Evolutionary conservation across 2,113 vertebrate genomes (phyloP).

Genomic region (Taxidea taxus): DNA sequence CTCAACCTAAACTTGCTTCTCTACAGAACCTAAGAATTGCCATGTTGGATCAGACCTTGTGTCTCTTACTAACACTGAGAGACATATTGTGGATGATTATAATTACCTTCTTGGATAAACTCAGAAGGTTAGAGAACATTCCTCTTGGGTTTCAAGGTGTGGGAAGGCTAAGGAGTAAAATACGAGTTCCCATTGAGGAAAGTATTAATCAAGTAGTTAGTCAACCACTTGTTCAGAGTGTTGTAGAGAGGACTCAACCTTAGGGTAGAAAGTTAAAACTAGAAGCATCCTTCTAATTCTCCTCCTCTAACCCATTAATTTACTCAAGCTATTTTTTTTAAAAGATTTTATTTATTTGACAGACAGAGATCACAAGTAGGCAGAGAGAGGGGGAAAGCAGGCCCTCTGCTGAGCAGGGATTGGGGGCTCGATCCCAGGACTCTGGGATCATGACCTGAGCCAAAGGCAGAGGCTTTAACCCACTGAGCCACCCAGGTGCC

Average conservation of each 20-base stretch:
- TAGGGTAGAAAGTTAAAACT: conserved; percentile 13
- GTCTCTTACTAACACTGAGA: conserved; percentile 31
- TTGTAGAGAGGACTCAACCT: not conserved
- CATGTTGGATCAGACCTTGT: conserved; percentile 21
- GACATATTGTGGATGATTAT: conserved; percentile 36
- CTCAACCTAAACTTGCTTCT: conserved; percentile 9
- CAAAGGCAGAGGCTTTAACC: no score
- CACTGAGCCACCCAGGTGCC: no score
- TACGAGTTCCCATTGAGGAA: conserved; percentile 24
- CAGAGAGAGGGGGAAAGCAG: no score
- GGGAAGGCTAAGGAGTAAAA: conserved; percentile 33
- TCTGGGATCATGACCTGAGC: no score
- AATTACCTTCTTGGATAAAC: conserved; percentile 45
- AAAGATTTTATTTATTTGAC: no score
- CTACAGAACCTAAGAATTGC: conserved; percentile 17
- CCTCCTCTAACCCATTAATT: conserved; percentile 11
- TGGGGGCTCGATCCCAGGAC: no score
- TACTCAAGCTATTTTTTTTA: not conserved
- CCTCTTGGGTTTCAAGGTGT: not conserved
- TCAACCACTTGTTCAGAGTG: conserved; percentile 1
- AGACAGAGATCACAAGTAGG: no score
- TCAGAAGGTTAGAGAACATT: conserved; percentile 45
- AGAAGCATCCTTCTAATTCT: conserved; percentile 27
- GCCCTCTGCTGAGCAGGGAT: no score
- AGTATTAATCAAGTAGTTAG: conserved; percentile 31